Evolutionary conservation across 2,888 invertebrate genomes (phyloP).

Genomic region (Aplocera efformata): DNA sequence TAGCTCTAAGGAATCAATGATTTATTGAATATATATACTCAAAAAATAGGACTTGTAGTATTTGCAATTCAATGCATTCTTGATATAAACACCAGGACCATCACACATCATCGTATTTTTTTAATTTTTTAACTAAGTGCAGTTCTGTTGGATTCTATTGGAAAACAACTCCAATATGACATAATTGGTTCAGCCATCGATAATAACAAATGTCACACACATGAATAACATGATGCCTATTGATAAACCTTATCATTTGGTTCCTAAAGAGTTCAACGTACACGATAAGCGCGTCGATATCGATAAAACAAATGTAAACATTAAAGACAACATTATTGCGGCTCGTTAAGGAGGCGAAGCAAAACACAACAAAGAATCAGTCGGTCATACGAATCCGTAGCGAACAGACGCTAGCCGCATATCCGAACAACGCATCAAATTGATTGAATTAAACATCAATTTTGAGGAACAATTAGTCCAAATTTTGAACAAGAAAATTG

Average conservation of each 20-base stretch:
- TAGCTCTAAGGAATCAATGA: too few species aligned
- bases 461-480: conserved; percentile 14
- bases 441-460: conserved; percentile 36
- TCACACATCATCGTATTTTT: too few species aligned
- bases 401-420: conserved; percentile 44
- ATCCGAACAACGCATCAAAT: conserved; percentile 23
- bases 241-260: conserved; percentile 12
- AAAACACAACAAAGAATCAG: conserved; percentile 77
- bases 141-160: too few species aligned
- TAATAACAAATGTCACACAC: conserved; percentile 5
- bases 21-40: too few species aligned
- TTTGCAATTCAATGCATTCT: too few species aligned
- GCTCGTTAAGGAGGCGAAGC: conserved; percentile 58
- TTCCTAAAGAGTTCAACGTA: conserved; percentile 18
- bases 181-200: conserved; percentile 12
- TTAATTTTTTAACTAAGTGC: too few species aligned
- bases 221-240: conserved; percentile 7
- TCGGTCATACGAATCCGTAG: conserved; percentile 55
- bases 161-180: conserved; percentile 1
- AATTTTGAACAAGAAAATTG: conserved; percentile 17
- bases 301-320: conserved; percentile 72
- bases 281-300: conserved; percentile 46
- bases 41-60: too few species aligned
- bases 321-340: conserved; percentile 48
- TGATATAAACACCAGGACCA: too few species aligned